Evolutionary conservation across 1,140 invertebrate genomes (phyloP).

Genomic region (Octopus bimaculoides): DNA sequence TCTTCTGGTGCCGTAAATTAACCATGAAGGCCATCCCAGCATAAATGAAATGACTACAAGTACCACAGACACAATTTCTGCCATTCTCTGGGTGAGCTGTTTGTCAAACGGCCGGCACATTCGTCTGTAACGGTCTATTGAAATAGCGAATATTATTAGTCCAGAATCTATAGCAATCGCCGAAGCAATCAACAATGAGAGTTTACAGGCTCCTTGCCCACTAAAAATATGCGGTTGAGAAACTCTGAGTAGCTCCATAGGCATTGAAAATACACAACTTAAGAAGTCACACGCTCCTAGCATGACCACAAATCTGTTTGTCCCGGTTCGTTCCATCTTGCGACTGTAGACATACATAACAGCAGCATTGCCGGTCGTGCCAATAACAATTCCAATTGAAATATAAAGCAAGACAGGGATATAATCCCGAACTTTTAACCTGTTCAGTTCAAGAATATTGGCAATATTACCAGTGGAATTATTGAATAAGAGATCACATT

Average conservation of each 20-base stretch:
- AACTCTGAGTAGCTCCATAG: constrained; percentile 28
- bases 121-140: constrained; percentile 29
- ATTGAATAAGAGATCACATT: background rate
- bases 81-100: constrained; percentile 21
- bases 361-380: constrained; percentile 38
- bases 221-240: constrained; percentile 25
- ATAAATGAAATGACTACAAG: constrained; percentile 16
- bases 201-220: constrained; percentile 21
- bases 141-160: constrained; percentile 27
- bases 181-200: constrained; percentile 24
- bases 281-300: constrained; percentile 40
- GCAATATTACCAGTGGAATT: background rate
- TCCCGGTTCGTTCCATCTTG: constrained; percentile 37
- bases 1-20: constrained; percentile 24
- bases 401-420: constrained; percentile 30
- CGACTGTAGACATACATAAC: constrained; percentile 42
- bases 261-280: constrained; percentile 38
- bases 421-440: constrained; percentile 25
- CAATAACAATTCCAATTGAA: constrained; percentile 31
- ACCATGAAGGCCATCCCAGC: constrained; percentile 24
- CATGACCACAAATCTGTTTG: constrained; percentile 38
- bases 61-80: constrained; percentile 19
- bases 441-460: constrained; percentile 19
- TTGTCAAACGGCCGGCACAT: constrained; percentile 28
- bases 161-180: constrained; percentile 24